phyloP scores from a whole-genome alignment of 1,140 invertebrate species.

The Venturia canescens region DNA sequence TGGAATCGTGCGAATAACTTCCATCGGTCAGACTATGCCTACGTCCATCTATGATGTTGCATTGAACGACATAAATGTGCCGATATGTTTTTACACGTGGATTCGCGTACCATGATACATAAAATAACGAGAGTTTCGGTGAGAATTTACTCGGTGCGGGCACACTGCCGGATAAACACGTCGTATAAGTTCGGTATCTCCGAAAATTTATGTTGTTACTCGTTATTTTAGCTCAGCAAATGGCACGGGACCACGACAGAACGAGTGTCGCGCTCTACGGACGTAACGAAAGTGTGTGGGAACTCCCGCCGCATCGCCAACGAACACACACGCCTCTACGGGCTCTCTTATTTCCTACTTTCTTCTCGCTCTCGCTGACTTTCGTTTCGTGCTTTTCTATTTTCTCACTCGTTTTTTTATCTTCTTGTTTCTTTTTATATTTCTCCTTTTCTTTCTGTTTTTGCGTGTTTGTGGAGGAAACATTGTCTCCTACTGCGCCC shows the following conservation, averaged over 20 bases:
- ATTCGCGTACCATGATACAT: neutral
- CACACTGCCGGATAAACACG: conserved; percentile 43
- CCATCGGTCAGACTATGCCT: neutral
- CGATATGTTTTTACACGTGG: neutral
- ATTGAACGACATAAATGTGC: neutral
- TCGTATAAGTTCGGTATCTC: conserved; percentile 46
- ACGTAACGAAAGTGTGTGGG: neutral
- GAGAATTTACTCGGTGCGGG: conserved; percentile 44
- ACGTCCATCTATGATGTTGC: conserved; percentile 1
- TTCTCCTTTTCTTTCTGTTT: conserved; percentile 46
- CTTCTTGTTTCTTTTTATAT: conserved; percentile 50
- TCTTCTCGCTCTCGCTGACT: conserved; percentile 45
- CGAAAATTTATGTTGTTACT: conserved; percentile 37
- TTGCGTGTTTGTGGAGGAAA: conserved; percentile 35
- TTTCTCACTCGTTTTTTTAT: conserved; percentile 52
- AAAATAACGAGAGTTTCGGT: conserved; percentile 37
- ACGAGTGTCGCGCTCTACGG: neutral
- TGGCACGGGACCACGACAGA: conserved; percentile 33
- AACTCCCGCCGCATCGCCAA: neutral
- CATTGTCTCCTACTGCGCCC: conserved; percentile 26
- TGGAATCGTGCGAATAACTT: neutral
- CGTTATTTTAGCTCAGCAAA: conserved; percentile 41
- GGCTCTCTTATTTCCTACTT: conserved; percentile 55
- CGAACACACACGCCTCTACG: conserved; percentile 14
- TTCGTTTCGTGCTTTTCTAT: conserved; percentile 50